These are phyloP conservation scores for Ditylenchus weischeri DNA, from an alignment of 2,888 invertebrate genomes.

Conservation along the genomic window DNA sequence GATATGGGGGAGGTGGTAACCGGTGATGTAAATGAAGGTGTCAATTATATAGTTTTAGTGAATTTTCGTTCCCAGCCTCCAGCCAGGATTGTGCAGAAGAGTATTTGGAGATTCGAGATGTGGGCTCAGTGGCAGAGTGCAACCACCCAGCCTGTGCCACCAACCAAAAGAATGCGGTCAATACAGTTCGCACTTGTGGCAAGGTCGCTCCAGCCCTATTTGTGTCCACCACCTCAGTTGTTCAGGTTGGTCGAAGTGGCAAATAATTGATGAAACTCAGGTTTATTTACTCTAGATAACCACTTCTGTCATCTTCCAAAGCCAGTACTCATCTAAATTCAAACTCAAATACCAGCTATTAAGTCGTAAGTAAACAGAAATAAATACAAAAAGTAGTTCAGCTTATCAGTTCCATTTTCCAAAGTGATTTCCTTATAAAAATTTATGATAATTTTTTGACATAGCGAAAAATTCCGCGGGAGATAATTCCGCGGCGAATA, in stretches of 20 bases:
- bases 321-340: conserved; percentile 33
- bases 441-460: conserved; percentile 13
- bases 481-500: no score
- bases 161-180: conserved; percentile 16
- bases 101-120: conserved; percentile 44
- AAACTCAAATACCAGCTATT: conserved; percentile 32
- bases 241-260: conserved; percentile 31
- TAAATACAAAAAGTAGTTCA: no score
- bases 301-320: conserved; percentile 34
- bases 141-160: conserved; percentile 43
- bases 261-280: conserved; percentile 11
- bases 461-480: no score
- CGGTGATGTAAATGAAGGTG: no score
- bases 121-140: conserved; percentile 39
- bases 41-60: conserved; percentile 10
- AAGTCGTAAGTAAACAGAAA: conserved; percentile 29
- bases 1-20: no score
- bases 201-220: conserved; percentile 28
- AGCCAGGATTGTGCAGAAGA: conserved; percentile 37
- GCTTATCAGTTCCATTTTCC: no score
- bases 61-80: conserved; percentile 39
- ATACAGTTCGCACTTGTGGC: conserved; percentile 34
- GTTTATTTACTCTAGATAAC: conserved; percentile 33
- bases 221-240: conserved; percentile 35
- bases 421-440: no score